phyloP scores from a whole-genome alignment of 2,888 invertebrate species.

The Dioctria rufipes region DNA sequence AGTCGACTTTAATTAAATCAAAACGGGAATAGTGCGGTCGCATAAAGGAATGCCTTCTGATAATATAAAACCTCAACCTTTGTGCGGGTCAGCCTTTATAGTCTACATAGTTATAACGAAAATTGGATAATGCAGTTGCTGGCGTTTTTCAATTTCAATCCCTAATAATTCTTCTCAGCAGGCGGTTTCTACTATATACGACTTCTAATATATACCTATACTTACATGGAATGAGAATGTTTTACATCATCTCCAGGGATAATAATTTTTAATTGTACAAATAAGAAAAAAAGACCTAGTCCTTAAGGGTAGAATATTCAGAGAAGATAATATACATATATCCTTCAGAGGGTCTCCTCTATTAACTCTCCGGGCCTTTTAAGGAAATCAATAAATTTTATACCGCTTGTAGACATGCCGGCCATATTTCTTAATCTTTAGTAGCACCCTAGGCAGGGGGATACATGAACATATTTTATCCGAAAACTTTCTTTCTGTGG shows the following conservation, averaged over 20 bases:
- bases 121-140: conserved; percentile 43
- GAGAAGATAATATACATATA: neutral
- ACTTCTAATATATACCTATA: neutral
- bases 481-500: conserved; percentile 55
- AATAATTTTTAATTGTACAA: conserved; percentile 46
- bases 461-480: neutral
- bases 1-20: conserved; percentile 48
- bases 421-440: conserved; percentile 37
- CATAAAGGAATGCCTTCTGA: neutral
- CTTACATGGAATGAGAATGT: conserved; percentile 26
- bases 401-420: conserved; percentile 25
- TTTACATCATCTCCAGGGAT: conserved; percentile 28
- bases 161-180: conserved; percentile 26
- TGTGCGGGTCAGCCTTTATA: neutral
- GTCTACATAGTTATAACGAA: neutral
- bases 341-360: no score
- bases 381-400: conserved; percentile 44
- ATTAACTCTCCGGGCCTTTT: neutral
- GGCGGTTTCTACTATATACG: conserved; percentile 12
- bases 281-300: neutral
- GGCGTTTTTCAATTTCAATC: conserved; percentile 37
- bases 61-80: neutral
- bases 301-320: neutral
- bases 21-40: conserved; percentile 34
- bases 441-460: neutral